Percentiles rank a stretch among this genome's conserved stretches.
phyloP scores from a whole-genome alignment of 2,113 vertebrate species.

The Aldabrachelys gigantea region DNA sequence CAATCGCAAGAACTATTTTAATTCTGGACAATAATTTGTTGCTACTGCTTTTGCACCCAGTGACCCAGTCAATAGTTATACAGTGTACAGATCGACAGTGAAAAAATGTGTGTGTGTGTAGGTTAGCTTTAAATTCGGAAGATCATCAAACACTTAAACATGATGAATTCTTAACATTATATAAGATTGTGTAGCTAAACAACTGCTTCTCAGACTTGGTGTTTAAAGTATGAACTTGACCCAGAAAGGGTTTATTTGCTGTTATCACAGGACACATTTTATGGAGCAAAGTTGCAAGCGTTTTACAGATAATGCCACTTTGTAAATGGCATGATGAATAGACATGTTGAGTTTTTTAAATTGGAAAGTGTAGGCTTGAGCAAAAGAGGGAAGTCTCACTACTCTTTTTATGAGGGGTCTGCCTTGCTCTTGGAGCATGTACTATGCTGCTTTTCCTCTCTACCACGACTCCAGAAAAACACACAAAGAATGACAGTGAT shows the following conservation, averaged over 20 bases:
- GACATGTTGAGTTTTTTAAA: background rate
- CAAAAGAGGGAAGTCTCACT: conserved; percentile 18
- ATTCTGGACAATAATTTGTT: accelerated
- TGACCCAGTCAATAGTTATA: accelerated
- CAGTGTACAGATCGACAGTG: accelerated
- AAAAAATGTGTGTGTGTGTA: accelerated
- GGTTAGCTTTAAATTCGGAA: background rate
- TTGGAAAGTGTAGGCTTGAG: background rate
- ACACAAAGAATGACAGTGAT: conserved; percentile 2
- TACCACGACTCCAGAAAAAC: background rate
- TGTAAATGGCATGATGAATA: background rate
- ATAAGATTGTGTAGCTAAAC: background rate
- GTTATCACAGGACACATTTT: accelerated
- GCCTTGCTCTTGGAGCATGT: background rate
- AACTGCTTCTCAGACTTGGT: background rate
- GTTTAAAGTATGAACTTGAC: background rate
- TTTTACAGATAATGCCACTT: background rate
- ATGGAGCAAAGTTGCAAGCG: background rate
- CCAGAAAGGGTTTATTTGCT: background rate
- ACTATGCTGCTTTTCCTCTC: background rate
- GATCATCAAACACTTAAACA: background rate
- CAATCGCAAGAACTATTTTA: accelerated
- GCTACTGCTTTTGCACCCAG: accelerated
- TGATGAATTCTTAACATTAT: background rate
- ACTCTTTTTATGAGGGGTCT: background rate